Evolutionary conservation across 2,888 invertebrate genomes (phyloP), one percentile per base, ranked within the genome.

Genomic region (Tenthredo livida): DNA sequence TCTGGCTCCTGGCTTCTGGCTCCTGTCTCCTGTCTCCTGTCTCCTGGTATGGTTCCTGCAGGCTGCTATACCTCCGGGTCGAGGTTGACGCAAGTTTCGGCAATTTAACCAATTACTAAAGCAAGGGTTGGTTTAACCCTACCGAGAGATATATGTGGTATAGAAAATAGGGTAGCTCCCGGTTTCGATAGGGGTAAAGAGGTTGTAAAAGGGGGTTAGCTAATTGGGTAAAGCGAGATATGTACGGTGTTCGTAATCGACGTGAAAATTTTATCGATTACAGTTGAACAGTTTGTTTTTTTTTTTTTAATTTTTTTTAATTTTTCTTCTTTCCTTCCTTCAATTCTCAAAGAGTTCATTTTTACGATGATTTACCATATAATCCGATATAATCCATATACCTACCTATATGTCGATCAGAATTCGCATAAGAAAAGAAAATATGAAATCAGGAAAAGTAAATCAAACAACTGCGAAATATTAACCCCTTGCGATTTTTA

Each of bases 71-170:
- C 1, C 54, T 54, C n/a, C n/a, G 54, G 73, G 40, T 73, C 73
- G 40, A 73, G 43, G 73, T 43, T 73, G 73, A 73, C 73, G 73
- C 73, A 73, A 73, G 73, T 73, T 73, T 43, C 43, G 73, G 73
- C 73, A 73, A 73, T 73, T 73, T 73, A 73, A 73, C 73, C 73
- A 73, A 73, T 73, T 73, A 73, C 73, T 25, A 43, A 73, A 73
- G 73, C 73, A 47, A 43, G 73, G 73, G 73, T 73, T 73, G 73
- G 73, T 73, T 73, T 73, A 73, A 73, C 73, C 73, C 73, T 72
- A 40, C 40, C 1, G 21, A 12, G n/a, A 43, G 12, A 43, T 40
- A 25, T 73, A 43, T 25, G 40, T 47, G 43, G 29, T 43, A 73
- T 73, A 40, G 73, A 47, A 73, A 73, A 40, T 43, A 73, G 73